Conservation (phyloP, 2,888 invertebrate species). For the Chrysina gloriosa region DNA sequence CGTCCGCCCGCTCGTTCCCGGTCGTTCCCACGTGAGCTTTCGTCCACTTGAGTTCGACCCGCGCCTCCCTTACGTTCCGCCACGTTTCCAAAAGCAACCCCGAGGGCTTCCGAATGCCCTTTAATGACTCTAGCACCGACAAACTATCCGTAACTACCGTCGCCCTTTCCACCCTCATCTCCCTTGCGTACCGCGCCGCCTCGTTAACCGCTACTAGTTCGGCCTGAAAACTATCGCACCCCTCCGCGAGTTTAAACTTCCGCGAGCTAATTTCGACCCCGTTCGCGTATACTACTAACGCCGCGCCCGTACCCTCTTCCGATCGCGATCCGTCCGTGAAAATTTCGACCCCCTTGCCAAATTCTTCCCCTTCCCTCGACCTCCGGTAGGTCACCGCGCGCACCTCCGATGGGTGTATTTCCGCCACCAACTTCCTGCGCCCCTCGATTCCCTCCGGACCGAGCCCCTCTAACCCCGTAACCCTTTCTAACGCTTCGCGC, state of each 20-base stretch:
- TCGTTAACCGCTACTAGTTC: constrained; percentile 1
- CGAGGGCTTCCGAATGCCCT: neutral
- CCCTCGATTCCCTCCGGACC: neutral
- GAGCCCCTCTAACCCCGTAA: neutral
- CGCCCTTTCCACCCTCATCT: neutral
- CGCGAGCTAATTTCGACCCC: too few relatives aligned
- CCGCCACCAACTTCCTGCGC: neutral
- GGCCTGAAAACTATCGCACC: neutral
- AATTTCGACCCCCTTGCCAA: neutral
- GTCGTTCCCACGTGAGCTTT: neutral
- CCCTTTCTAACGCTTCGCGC: neutral
- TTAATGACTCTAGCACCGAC: neutral
- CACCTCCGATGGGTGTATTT: neutral
- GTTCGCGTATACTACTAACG: neutral
- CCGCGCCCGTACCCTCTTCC: neutral
- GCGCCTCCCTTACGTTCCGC: neutral
- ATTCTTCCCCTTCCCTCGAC: neutral
- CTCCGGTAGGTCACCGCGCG: neutral
- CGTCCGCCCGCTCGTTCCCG: constrained; percentile 10
- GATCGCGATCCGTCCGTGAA: too few relatives aligned
- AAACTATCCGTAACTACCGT: neutral
- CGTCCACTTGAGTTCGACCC: neutral
- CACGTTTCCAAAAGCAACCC: neutral
- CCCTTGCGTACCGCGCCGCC: neutral
- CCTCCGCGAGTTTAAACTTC: neutral